Evolutionary conservation across 2,888 invertebrate species (phyloP).

Genomic region (Diadegma fenestrale): DNA sequence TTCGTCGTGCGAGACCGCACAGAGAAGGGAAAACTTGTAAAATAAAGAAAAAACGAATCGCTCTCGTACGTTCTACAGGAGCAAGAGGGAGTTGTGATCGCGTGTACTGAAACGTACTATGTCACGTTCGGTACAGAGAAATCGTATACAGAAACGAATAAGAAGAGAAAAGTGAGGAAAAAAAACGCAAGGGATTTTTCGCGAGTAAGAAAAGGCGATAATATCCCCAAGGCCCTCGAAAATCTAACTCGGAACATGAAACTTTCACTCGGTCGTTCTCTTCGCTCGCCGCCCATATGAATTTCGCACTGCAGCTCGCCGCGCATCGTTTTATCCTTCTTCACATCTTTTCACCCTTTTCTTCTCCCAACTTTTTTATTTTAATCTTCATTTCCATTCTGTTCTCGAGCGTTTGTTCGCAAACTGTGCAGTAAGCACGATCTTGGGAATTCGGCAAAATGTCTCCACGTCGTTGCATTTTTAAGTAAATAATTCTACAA

Average conservation of each 20-base stretch:
- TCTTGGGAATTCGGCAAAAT: not conserved
- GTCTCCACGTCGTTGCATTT: not conserved
- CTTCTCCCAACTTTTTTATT: not conserved
- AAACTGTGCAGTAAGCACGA: not conserved
- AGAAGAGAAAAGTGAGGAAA: not conserved
- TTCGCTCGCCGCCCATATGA: conserved; percentile 68
- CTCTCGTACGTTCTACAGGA: conserved; percentile 28
- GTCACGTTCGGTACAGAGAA: conserved; percentile 36
- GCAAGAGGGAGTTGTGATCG: conserved; percentile 37
- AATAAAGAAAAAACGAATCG: conserved; percentile 39
- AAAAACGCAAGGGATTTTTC: conserved; percentile 3
- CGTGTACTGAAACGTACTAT: conserved; percentile 44
- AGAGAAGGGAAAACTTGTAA: conserved; percentile 17
- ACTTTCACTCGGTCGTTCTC: conserved; percentile 68
- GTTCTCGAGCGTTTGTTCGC: not conserved
- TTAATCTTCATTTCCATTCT: not conserved
- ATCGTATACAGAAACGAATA: conserved; percentile 30
- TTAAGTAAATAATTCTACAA: not conserved
- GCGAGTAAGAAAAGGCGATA: conserved; percentile 28
- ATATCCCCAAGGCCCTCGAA: conserved; percentile 39
- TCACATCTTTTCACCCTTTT: not conserved
- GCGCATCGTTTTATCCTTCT: conserved; percentile 41
- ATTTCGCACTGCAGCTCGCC: conserved; percentile 69
- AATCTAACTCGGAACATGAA: conserved; percentile 64
- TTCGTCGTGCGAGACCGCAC: conserved; percentile 57